Evolutionary conservation across 2,888 invertebrate species (phyloP), one percentile per base, ranked within the genome.

Genomic region (Amphimallon solstitiale): DNA sequence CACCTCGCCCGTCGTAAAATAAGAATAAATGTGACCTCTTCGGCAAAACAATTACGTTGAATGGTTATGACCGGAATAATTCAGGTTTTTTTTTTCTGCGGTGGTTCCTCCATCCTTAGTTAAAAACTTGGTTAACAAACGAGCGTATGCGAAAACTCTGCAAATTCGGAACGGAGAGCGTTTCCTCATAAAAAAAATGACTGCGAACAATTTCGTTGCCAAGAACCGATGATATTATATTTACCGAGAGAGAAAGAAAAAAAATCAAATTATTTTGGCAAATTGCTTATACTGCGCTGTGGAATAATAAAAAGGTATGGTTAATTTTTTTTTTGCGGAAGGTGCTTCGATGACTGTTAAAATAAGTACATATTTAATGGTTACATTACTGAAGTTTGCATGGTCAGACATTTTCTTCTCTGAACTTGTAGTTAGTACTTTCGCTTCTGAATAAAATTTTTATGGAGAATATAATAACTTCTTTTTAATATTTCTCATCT

Each of bases 11-110:
- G 14, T 51, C 49, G 34, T 51, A 51, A 51, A 51, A 2, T 34
- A 51, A 29, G 48, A 19, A 12, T n/a, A 21, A 34, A 35, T 15
- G 17, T 34, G 49, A 19, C 49, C 49, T 43, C 56, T 56, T 56
- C 40, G 40, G 14, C 40, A 21, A 56, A 56, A 56, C 56, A 56
- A 56, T 56, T 56, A 56, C 56, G 56, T 43, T 56, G 40, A 56
- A 56, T 40, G 56, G 56, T 56, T 40, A 56, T 43, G 56, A 56
- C 21, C 40, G 29, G 23, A 40, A 23, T 56, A 56, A 56, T 40
- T 56, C 56, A 56, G 43, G 23, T 23, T 56, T 56, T 54, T 54
- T 45, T 15, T 9, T n/a, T n/a, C n/a, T n/a, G n/a, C n/a, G n/a
- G n/a, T 21, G 35, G 12, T 17, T 2, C 52, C 21, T 37, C 52